Conservation (phyloP, 2,888 invertebrate species). For the Rotaria socialis region DNA sequence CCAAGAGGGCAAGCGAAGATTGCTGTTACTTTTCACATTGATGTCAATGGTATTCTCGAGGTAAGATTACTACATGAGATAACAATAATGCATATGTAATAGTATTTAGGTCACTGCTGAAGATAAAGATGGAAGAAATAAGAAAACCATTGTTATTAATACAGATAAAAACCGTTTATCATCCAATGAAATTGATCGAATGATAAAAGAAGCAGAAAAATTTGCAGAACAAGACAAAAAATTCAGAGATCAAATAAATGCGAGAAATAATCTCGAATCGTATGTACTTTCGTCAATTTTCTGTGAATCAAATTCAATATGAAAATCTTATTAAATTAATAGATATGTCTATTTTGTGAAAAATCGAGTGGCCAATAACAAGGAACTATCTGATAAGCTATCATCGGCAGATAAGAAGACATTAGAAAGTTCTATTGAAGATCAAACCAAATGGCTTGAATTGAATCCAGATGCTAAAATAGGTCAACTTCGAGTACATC, state of each 20-base stretch:
- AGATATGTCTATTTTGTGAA: too few species aligned
- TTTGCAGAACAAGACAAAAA: conserved; percentile 98
- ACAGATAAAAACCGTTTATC: conserved; percentile 94
- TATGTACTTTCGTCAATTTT: conserved; percentile 65
- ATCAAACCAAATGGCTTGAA: too few species aligned
- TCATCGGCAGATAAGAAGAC: too few species aligned
- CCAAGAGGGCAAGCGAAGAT: conserved; percentile 62
- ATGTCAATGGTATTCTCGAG: conserved; percentile 61
- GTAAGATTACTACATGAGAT: conserved; percentile 42
- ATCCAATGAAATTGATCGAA: conserved; percentile 94
- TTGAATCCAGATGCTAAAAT: too few species aligned
- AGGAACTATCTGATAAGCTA: too few species aligned
- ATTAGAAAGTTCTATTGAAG: too few species aligned
- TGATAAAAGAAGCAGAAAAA: conserved; percentile 97
- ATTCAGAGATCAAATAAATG: conserved; percentile 77
- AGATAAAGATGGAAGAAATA: conserved; percentile 96
- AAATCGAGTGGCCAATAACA: too few species aligned
- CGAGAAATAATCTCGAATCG: conserved; percentile 84
- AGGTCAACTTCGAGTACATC: too few species aligned
- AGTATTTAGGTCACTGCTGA: conserved; percentile 76
- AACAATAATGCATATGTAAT: too few species aligned
- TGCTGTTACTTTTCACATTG: conserved; percentile 62
- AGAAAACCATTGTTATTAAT: conserved; percentile 96
- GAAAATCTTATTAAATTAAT: too few species aligned
- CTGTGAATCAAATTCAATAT: too few species aligned